phyloP scores from a whole-genome alignment of 2,113 vertebrate species.

The Tychaedon coryphoeus region DNA sequence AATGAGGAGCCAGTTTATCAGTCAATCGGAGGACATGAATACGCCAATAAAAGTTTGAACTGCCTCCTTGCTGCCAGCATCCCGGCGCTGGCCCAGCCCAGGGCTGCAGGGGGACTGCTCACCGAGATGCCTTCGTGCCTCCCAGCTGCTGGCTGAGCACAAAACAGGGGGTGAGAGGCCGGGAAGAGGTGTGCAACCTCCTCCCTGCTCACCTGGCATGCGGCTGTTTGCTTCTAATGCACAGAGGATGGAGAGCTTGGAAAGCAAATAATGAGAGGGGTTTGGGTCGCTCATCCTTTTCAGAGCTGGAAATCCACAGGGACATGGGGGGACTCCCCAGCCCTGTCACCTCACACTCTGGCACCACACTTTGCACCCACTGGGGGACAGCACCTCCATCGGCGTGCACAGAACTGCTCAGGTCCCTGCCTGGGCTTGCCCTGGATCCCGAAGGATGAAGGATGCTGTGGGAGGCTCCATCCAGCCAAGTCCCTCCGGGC shows the following conservation, averaged over 20 bases:
- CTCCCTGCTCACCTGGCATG: not conserved
- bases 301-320: rapidly evolving
- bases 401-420: rapidly evolving
- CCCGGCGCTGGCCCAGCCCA: not conserved
- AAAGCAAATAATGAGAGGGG: rapidly evolving
- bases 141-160: not conserved
- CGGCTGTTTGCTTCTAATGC: not conserved
- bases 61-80: not conserved
- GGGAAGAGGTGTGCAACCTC: not conserved
- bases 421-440: not conserved
- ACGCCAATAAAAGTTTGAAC: conserved; percentile 50
- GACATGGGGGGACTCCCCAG: rapidly evolving
- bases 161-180: rapidly evolving
- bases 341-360: rapidly evolving
- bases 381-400: rapidly evolving
- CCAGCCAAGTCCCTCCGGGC: not conserved
- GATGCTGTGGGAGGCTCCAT: not conserved
- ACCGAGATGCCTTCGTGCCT: not conserved
- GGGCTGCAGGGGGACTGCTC: not conserved
- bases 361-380: rapidly evolving
- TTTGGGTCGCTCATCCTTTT: not conserved
- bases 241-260: not conserved
- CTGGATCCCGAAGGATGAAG: not conserved
- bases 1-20: conserved; percentile 65
- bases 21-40: conserved; percentile 58